Evolutionary conservation across 2,797 vertebrate genomes (phyloP).

Genomic region (Anabacerthia variegaticeps): DNA sequence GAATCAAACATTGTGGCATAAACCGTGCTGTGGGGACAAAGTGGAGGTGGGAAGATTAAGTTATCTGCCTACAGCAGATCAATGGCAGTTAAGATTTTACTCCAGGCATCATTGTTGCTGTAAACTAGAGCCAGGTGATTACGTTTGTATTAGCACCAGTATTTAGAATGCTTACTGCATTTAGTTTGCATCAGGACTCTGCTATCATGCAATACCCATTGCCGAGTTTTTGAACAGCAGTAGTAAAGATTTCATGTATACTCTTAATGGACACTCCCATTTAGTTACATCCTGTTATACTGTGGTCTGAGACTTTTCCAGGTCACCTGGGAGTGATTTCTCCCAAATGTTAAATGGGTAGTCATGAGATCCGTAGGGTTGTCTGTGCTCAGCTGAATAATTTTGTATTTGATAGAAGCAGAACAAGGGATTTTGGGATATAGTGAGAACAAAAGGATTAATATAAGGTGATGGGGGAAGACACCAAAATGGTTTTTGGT

Average conservation of each 20-base stretch:
- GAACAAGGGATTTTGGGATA: not conserved
- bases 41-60: not conserved
- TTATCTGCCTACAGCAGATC: not conserved
- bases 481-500: not conserved
- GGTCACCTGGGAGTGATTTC: not conserved
- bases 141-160: not conserved
- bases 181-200: not conserved
- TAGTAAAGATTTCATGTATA: not conserved
- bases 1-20: fast-evolving
- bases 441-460: not conserved
- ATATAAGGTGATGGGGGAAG: not conserved
- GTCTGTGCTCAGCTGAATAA: not conserved
- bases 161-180: not conserved
- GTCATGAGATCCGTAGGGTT: not conserved
- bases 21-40: not conserved
- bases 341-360: not conserved
- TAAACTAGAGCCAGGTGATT: not conserved
- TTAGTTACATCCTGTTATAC: not conserved
- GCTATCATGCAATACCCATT: fast-evolving
- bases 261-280: not conserved
- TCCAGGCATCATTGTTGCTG: not conserved
- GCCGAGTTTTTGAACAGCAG: not conserved
- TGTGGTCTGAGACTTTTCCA: not conserved
- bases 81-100: not conserved
- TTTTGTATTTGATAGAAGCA: not conserved